Base-by-base conservation (phyloP, 1,140 invertebrate genomes). In the Bombus superbus region DNA sequence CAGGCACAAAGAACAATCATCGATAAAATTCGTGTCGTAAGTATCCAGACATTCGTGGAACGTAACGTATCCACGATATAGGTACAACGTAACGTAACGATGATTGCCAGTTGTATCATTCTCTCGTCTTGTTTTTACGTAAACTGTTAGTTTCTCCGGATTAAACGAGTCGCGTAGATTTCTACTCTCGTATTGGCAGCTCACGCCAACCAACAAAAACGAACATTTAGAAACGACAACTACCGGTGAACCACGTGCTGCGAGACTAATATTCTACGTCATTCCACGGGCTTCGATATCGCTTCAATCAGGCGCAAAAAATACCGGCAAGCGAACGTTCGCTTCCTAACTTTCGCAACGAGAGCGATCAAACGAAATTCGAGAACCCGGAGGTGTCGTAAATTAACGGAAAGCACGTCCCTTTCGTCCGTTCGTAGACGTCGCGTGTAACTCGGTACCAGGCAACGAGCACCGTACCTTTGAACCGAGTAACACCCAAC, bases 261-360 rank as follows among this genome's bases (percentile, higher is more conserved):
- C 5, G 47, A 53, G 47, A 53, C 47, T 53, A 53, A 53, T 53
- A 53, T 22, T 53, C 47, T 8, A 53, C 18, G 47, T 53, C 47
- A 0, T 53, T 53, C 0, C 18, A 53, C 18, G 28, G 1, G 3
- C n/a, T 64, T 38, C 47, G 32, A 35, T 42, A 42, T 76, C 13
- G 11, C 25, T 59, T 9, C 3, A 9, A 44, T 71, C 6, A 22
- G 1, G 18, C n/a, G 5, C 22, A n/a, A 13, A n/a, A 40, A 62
- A 42, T 32, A 25, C 0, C 11, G 22, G 38, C 3, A 28, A 77
- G 18, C 57, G 0, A 62, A 62, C 75, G 28, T 22, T 18, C 4
- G 57, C 38, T 77, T 64, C 15, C 28, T 13, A 77, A 77, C 57
- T 77, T 64, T 77, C 75, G 35, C 42, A 77, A 59, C 53, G 38